phyloP scores from a whole-genome alignment of 2,888 invertebrate species.

The Coenonympha glycerion region DNA sequence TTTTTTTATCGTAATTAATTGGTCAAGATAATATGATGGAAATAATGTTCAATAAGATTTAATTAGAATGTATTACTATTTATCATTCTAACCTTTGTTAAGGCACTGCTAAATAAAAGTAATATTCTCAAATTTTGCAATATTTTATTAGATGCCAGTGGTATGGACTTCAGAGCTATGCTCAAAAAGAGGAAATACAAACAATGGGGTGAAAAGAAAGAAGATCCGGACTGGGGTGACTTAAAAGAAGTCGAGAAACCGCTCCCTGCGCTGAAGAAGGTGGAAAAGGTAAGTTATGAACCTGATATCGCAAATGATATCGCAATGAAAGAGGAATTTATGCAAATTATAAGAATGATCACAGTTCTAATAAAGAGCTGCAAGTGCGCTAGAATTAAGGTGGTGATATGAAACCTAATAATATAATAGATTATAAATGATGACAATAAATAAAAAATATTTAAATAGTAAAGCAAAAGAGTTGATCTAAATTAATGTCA shows the following conservation, averaged over 20 bases:
- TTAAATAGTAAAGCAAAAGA: constrained; percentile 8
- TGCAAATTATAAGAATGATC: neutral
- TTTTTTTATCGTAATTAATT: too few relatives aligned
- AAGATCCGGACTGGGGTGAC: constrained; percentile 94
- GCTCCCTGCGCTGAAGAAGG: constrained; percentile 90
- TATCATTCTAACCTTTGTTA: too few relatives aligned
- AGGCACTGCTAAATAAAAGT: too few relatives aligned
- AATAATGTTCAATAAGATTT: too few relatives aligned
- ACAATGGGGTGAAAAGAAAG: constrained; percentile 93
- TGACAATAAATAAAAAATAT: constrained; percentile 14
- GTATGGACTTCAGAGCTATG: constrained; percentile 99
- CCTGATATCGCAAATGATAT: too few relatives aligned
- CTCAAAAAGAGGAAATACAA: constrained; percentile 96
- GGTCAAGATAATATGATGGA: too few relatives aligned
- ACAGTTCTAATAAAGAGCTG: neutral
- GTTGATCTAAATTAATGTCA: too few relatives aligned
- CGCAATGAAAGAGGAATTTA: neutral
- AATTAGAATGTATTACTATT: too few relatives aligned
- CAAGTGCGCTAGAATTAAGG: constrained; percentile 28
- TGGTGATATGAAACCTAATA: constrained; percentile 54
- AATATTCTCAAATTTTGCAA: too few relatives aligned
- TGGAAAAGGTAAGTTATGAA: constrained; percentile 95
- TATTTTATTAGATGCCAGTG: constrained; percentile 98
- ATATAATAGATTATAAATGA: constrained; percentile 10
- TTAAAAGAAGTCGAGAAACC: constrained; percentile 94